These are phyloP conservation scores for Spermophilus dauricus DNA, from an alignment of 2,113 vertebrate genomes.

Conservation along the genomic window DNA sequence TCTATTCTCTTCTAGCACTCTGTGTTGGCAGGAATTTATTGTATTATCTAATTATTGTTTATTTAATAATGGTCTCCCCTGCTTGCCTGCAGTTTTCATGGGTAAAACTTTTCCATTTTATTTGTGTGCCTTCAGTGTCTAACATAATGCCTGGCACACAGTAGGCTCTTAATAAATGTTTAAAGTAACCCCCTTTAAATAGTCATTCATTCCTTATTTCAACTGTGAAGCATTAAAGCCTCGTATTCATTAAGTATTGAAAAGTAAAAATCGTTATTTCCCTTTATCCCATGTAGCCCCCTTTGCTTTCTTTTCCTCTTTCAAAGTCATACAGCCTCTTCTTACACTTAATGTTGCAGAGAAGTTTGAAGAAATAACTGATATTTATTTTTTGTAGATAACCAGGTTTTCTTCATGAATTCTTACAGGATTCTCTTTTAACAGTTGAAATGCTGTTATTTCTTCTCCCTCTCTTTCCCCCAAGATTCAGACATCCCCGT, in stretches of 20 bases:
- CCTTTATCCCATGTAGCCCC: no score
- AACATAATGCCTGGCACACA: no score
- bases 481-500: no score
- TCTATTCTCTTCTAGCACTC: neutral
- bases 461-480: neutral
- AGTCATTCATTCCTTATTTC: no score
- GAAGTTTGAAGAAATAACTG: neutral
- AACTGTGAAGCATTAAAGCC: no score
- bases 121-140: neutral
- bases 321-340: neutral
- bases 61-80: neutral
- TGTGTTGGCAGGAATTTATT: neutral
- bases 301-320: neutral
- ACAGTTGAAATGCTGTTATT: neutral
- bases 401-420: slow-evolving; percentile 13
- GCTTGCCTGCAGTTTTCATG: neutral
- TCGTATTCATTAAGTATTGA: no score
- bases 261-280: no score
- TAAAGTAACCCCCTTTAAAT: no score
- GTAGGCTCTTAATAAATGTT: no score
- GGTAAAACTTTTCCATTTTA: neutral
- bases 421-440: neutral
- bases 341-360: neutral
- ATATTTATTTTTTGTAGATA: neutral
- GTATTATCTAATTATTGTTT: neutral